These are phyloP conservation scores for Ophiothrix spiculata DNA, from an alignment of 35 echinoderm and acorn worm species.

Conservation along the genomic window DNA sequence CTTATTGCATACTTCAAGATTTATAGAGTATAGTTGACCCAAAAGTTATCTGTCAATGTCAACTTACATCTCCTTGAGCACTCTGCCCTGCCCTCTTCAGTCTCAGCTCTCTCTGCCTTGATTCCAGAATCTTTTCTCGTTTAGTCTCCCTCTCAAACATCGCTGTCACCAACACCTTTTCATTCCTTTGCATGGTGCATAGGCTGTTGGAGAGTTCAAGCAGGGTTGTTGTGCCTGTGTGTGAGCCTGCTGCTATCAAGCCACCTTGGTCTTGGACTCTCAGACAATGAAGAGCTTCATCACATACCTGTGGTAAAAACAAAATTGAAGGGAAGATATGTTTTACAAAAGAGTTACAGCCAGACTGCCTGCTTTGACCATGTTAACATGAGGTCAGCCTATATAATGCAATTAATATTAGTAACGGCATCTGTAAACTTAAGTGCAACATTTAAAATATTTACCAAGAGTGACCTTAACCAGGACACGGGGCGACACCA, in stretches of 20 bases:
- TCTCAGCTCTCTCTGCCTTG: constrained; percentile 89
- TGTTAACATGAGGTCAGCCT: no score
- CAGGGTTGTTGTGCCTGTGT: constrained; percentile 88
- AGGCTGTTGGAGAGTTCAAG: constrained; percentile 95
- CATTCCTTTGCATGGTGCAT: constrained; percentile 97
- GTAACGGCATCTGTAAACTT: not conserved
- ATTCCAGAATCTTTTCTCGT: constrained; percentile 92
- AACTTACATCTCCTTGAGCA: constrained; percentile 50
- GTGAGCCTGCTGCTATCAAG: constrained; percentile 85
- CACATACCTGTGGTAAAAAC: constrained; percentile 62
- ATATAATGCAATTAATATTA: not conserved
- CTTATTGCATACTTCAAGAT: no score
- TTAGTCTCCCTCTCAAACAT: constrained; percentile 99
- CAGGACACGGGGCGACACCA: not conserved
- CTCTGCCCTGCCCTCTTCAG: constrained; percentile 74
- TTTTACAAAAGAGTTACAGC: not conserved
- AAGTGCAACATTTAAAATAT: not conserved
- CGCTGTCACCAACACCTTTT: constrained; percentile 87
- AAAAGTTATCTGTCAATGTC: not conserved
- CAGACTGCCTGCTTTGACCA: not conserved
- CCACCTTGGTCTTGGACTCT: constrained; percentile 93
- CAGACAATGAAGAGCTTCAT: constrained; percentile 90
- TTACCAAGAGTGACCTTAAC: not conserved
- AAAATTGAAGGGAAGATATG: not conserved
- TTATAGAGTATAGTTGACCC: no score